A percentile compares a stretch with the other conserved stretches of the same genome.
These are phyloP conservation scores for Ceramica pisi DNA, from an alignment of 2,888 invertebrate species.

Conservation along the genomic window DNA sequence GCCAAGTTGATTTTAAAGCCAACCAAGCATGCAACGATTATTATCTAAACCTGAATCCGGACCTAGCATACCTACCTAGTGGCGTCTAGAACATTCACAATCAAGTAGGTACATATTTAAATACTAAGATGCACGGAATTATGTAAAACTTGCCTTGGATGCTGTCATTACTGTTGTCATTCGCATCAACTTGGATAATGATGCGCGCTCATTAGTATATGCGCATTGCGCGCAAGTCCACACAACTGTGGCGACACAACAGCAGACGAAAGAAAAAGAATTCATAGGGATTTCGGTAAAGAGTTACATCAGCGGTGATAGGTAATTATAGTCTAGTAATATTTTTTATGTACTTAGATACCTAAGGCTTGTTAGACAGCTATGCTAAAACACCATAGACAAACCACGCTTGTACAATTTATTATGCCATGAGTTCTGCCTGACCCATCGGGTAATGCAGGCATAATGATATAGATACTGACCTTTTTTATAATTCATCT, in stretches of 20 bases:
- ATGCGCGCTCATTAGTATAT: constrained; percentile 6
- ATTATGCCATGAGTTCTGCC: no score
- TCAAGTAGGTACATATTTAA: background rate
- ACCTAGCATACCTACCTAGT: constrained; percentile 10
- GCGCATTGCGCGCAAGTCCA: constrained; percentile 1
- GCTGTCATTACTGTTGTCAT: constrained; percentile 40
- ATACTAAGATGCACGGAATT: constrained; percentile 19
- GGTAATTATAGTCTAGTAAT: background rate
- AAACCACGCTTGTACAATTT: no score
- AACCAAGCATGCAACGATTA: constrained; percentile 31
- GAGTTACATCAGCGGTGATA: no score
- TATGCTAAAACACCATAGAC: no score
- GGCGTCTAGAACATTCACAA: background rate
- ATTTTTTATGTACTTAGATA: background rate
- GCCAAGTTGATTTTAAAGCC: background rate
- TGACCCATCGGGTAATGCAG: no score
- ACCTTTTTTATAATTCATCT: no score
- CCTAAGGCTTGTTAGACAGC: no score
- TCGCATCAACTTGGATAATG: constrained; percentile 26
- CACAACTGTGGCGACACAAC: constrained; percentile 6
- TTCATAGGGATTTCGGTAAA: background rate
- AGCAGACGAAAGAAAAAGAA: background rate
- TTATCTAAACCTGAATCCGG: constrained; percentile 39
- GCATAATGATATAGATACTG: no score
- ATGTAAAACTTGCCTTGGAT: constrained; percentile 34